A percentile compares a stretch with the other conserved stretches of the same genome.
Conservation (phyloP, 2,113 vertebrate species). For the Entosphenus tridentatus region DNA sequence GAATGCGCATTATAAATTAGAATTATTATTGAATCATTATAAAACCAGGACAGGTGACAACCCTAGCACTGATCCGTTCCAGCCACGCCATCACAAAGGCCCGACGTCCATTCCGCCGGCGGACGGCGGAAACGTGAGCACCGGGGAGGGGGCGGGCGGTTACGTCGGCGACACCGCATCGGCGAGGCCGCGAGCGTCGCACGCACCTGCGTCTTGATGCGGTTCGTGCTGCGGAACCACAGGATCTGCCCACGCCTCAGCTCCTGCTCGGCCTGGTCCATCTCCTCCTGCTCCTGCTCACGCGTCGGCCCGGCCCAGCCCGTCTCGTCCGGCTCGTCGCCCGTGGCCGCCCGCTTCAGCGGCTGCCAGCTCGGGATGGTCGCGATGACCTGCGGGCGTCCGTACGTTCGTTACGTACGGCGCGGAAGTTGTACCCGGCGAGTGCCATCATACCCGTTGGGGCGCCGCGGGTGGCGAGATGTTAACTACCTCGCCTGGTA, state of each 20-base stretch:
- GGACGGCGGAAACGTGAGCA: not conserved
- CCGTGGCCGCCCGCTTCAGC: not conserved
- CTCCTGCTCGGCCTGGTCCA: slow-evolving; percentile 89
- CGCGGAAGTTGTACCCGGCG: too few species aligned
- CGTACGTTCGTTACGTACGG: too few species aligned
- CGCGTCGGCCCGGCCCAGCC: slow-evolving; percentile 22
- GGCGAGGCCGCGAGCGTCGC: not conserved
- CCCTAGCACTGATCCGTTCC: not conserved
- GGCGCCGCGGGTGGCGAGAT: too few species aligned
- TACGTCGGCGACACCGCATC: not conserved
- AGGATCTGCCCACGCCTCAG: slow-evolving; percentile 78
- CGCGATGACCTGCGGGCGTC: not conserved
- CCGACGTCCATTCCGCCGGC: not conserved
- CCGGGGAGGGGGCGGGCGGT: not conserved
- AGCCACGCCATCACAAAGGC: not conserved
- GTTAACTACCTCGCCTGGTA: too few species aligned
- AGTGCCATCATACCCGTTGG: too few species aligned
- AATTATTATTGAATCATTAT: slow-evolving; percentile 1
- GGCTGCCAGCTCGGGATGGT: not conserved
- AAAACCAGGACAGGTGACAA: not conserved
- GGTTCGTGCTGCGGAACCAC: slow-evolving; percentile 92
- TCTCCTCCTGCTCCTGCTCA: slow-evolving; percentile 54
- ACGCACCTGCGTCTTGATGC: slow-evolving; percentile 92
- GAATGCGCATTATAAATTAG: not conserved
- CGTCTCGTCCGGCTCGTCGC: not conserved